Base-by-base conservation (phyloP, 1,140 invertebrate species). In the Pararge aegeria region DNA sequence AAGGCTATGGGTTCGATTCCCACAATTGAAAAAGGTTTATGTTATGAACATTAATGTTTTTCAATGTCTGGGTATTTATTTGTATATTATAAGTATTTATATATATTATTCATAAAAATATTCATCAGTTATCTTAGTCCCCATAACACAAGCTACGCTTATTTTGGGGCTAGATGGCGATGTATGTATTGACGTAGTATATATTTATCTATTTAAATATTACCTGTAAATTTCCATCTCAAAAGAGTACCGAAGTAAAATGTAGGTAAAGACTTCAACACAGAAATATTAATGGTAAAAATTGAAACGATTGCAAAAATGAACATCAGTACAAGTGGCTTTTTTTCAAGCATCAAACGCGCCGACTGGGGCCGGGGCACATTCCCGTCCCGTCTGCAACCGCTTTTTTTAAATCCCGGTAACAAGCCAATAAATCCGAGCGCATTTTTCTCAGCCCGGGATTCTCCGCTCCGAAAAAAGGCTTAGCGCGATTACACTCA, bases 351-450 rank as follows among this genome's bases (percentile, higher is more conserved):
- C 78, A 75, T 75, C 75, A 80, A 83, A 84, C 71, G 78, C 63
- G 76, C 70, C 72, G 75, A 70, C 70, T 51, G 60, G 70, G 66
- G 66, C 46, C 37, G 56, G 57, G 68, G 61, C 68, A 65, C 80
- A 82, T 83, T 79, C 79, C 72, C 71, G 69, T 72, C 73, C 72
- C 73, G 77, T 72, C 77, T 75, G 68, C 71, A 62, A 68, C 55
- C 75, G 73, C 75, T 74, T 87, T 86, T 87, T 88, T 89, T 78
- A 83, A 82, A 83, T 80, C 81, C 77, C 74, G 76, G 80, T 85
- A 86, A 89, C 86, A 89, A 89, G 86, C 83, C 86, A 87, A 87
- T 87, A 85, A 87, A 87, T 83, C 83, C 81, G 66, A 44, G 78
- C 76, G 68, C 75, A 81, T 89, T 89, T 89, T 88, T 83, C 74